Conservation (phyloP, 2,797 vertebrate species). For the Manis pentadactyla region DNA sequence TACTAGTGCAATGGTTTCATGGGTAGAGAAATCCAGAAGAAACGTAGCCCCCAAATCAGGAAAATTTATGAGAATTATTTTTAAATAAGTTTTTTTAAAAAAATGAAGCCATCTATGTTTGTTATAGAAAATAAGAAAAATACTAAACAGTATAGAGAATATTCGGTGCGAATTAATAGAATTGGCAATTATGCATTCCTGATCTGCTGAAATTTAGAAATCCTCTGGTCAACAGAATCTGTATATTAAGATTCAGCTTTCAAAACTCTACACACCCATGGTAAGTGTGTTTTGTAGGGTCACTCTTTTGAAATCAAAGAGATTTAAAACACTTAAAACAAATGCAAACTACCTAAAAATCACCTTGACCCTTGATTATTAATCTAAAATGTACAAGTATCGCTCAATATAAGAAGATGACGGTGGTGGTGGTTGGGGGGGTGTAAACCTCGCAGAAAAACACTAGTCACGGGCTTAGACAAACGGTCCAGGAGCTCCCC, state of each 20-base stretch:
- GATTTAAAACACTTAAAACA: not conserved
- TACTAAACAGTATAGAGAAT: not conserved
- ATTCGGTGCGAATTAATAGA: not conserved
- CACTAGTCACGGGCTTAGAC: not conserved
- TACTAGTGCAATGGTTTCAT: not conserved
- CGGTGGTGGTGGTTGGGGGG: not conserved
- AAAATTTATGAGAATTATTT: not conserved
- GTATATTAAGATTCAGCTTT: conserved; percentile 7
- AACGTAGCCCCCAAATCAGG: not conserved
- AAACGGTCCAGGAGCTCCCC: not conserved
- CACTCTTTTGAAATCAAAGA: not conserved
- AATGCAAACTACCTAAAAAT: not conserved
- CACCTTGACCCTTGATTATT: not conserved
- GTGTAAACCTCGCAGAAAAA: not conserved
- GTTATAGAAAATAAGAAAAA: conserved; percentile 1
- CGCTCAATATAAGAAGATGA: not conserved
- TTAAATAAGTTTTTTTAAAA: not conserved
- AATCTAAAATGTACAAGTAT: not conserved
- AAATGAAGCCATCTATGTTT: not conserved
- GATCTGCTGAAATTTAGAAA: not conserved
- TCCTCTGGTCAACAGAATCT: not conserved
- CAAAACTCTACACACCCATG: not conserved
- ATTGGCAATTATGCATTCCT: not conserved
- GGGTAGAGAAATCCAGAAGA: not conserved
- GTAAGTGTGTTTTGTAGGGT: not conserved